Conservation (phyloP, 2,888 invertebrate species). For the Gnatocerus cornutus region DNA sequence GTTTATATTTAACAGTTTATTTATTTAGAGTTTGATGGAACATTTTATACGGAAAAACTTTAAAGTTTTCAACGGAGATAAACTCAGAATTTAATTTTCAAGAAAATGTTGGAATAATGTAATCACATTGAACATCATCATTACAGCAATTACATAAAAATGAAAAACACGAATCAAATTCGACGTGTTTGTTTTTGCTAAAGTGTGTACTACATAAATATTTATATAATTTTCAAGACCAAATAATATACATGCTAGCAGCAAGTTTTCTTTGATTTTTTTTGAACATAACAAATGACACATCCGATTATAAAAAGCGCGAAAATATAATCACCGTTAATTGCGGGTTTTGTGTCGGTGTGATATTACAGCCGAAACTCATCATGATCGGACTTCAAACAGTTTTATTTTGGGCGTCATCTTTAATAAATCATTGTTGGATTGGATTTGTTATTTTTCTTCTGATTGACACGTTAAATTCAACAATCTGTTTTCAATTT, state of each 20-base stretch:
- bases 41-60: too few species aligned
- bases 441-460: constrained; percentile 14
- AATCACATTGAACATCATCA: not conserved
- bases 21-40: too few species aligned
- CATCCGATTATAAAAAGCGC: too few species aligned
- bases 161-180: not conserved
- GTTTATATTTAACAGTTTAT: too few species aligned
- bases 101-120: too few species aligned
- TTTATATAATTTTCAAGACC: not conserved
- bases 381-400: constrained; percentile 6
- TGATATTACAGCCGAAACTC: not conserved
- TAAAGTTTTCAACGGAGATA: too few species aligned
- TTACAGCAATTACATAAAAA: not conserved
- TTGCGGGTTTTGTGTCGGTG: not conserved
- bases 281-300: not conserved
- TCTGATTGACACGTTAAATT: constrained; percentile 16
- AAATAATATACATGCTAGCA: not conserved
- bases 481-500: constrained; percentile 19
- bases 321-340: too few species aligned
- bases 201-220: not conserved
- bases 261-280: not conserved
- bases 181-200: not conserved
- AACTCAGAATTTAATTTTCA: not conserved
- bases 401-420: constrained; percentile 7
- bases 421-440: constrained; percentile 23